Evolutionary conservation across 2,797 vertebrate species (phyloP), one percentile per base, ranked within the genome.

Genomic region (Lycodopsis pacificus): DNA sequence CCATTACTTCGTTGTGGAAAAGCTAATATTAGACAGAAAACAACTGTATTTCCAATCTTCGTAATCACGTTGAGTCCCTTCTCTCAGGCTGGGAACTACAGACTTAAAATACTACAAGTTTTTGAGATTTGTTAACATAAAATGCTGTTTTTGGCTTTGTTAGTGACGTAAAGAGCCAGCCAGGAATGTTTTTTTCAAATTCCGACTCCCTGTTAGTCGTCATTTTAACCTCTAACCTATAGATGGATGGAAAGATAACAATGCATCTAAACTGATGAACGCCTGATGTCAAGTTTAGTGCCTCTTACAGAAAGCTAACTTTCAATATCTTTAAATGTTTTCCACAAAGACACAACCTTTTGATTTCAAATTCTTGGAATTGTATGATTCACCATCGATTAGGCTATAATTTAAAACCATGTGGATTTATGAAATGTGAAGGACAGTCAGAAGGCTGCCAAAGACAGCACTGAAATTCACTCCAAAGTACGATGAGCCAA

Each of bases 381-480:
- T 48, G 34, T 42, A 62, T 82, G 76, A 86, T 78, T 88, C 68
- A 48, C 36, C 34, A 56, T 65, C 25, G 54, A 76, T 80, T 65
- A 71, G 56, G 22, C 40, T 72, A 14, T 58, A 27, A 57, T 77
- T 75, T 53, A 75, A 84, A 81, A 79, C 67, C 65, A 68, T 76
- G 70, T 67, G 71, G 62, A 81, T 91, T 82, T 78, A 84, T 87
- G 74, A 81, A 77, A 84, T 80, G 77, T 76, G 59, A 88, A 90
- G 44, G 67, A 48, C 40, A 58, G 40, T 46, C 27, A 11, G 1
- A 58, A 8, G 40, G 22, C 54, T 80, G 82, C 81, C 81, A 92
- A 73, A 62, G 76, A 74, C 20, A 62, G 70, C 48, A 32, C 19
- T 68, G 61, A 65, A 70, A 72, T 59, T 61, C 71, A 53, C 65